Evolutionary conservation across 2,888 invertebrate species (phyloP).

Genomic region (Campoletis raptor): DNA sequence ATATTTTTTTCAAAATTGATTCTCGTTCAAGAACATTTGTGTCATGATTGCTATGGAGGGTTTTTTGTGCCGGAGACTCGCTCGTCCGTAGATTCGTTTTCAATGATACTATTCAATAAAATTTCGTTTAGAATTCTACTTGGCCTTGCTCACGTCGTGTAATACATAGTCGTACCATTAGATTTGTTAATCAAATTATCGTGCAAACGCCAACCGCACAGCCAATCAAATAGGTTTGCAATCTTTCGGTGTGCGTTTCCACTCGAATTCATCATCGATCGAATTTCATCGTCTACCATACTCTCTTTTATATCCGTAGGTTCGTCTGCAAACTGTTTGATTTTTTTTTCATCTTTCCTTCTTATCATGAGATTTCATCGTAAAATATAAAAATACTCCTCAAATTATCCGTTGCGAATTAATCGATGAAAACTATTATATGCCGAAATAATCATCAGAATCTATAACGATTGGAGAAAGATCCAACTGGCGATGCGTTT

Average conservation of each 20-base stretch:
- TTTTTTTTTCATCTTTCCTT: neutral
- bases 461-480: too few species aligned
- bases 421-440: too few species aligned
- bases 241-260: constrained; percentile 37
- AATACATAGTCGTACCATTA: constrained; percentile 14
- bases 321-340: neutral
- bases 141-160: constrained; percentile 18
- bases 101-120: neutral
- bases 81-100: neutral
- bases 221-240: constrained; percentile 51
- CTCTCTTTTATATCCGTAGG: neutral
- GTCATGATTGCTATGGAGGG: neutral
- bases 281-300: neutral
- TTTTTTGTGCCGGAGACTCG: neutral
- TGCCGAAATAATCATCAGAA: too few species aligned
- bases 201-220: constrained; percentile 41
- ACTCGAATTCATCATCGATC: constrained; percentile 48
- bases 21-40: too few species aligned
- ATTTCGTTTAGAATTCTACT: constrained; percentile 4
- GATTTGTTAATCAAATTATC: constrained; percentile 64
- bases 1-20: too few species aligned
- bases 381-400: neutral
- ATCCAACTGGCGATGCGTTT: too few species aligned
- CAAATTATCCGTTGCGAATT: too few species aligned
- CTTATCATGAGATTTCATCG: neutral